Conservation (phyloP, 1,140 invertebrate genomes). For the Drosophila neocordata region DNA sequence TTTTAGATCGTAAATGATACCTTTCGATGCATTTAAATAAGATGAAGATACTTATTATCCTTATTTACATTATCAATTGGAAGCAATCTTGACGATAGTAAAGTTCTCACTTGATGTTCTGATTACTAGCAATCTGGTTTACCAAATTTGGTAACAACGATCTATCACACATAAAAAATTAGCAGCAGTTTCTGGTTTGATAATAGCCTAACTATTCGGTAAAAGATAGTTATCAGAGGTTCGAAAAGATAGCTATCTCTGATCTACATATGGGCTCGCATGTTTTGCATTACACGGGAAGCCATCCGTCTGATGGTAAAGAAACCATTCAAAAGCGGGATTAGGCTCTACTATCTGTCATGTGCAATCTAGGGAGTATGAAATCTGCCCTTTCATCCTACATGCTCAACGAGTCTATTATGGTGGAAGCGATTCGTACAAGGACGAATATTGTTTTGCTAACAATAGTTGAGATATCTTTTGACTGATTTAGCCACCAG, state of each 20-base stretch:
- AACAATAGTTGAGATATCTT: conserved; percentile 41
- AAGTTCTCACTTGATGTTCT: conserved; percentile 58
- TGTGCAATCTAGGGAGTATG: conserved; percentile 42
- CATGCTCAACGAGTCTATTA: conserved; percentile 26
- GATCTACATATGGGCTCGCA: background rate
- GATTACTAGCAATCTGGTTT: conserved; percentile 62
- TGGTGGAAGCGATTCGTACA: conserved; percentile 39
- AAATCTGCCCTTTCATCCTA: conserved; percentile 19
- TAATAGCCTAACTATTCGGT: conserved; percentile 35
- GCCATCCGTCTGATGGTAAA: conserved; percentile 5
- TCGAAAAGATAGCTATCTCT: background rate
- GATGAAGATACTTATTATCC: background rate
- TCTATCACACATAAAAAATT: conserved; percentile 34
- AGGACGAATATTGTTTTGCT: conserved; percentile 28
- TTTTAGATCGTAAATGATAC: too few species aligned
- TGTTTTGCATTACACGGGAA: background rate
- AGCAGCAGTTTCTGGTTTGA: conserved; percentile 22
- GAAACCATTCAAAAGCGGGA: conserved; percentile 22
- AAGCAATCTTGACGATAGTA: conserved; percentile 4
- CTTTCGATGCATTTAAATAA: background rate
- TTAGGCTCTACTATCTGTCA: conserved; percentile 36
- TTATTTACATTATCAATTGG: background rate
- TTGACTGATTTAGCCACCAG: conserved; percentile 44
- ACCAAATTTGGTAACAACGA: conserved; percentile 50
- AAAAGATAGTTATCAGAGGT: conserved; percentile 44